Evolutionary conservation across 2,797 vertebrate species (phyloP).

Genomic region (Acanthornis magna): DNA sequence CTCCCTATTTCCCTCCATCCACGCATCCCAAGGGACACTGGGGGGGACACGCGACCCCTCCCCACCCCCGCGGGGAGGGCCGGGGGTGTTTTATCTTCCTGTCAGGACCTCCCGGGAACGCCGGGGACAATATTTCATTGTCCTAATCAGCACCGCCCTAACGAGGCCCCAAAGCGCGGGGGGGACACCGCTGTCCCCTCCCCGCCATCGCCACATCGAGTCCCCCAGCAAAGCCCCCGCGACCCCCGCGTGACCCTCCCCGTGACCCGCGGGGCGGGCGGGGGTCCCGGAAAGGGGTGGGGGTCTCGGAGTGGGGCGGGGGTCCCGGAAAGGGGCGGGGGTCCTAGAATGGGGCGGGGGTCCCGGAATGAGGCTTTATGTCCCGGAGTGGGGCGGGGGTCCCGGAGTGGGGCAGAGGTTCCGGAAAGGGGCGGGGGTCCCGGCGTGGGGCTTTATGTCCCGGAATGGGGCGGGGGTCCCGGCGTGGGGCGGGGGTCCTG

Average conservation of each 20-base stretch:
- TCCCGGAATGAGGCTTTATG: too few relatives aligned
- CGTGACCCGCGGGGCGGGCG: background rate
- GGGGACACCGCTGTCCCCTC: background rate
- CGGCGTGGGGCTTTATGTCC: too few relatives aligned
- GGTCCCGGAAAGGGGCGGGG: too few relatives aligned
- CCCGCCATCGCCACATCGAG: conserved; percentile 23
- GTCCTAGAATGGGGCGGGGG: too few relatives aligned
- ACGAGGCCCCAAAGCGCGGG: background rate
- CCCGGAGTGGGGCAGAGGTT: too few relatives aligned
- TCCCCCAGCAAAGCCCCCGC: conserved; percentile 49
- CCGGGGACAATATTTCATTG: background rate
- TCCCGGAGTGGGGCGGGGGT: too few relatives aligned
- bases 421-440: too few relatives aligned
- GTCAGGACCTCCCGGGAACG: background rate
- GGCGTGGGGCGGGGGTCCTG: too few relatives aligned
- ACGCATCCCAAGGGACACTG: background rate
- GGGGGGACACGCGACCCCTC: background rate
- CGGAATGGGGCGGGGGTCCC: too few relatives aligned
- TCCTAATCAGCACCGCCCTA: background rate
- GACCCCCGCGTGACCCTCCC: conserved; percentile 15
- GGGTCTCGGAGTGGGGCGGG: too few relatives aligned
- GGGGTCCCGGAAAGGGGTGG: background rate
- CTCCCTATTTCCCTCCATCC: too few relatives aligned
- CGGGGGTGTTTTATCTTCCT: background rate
- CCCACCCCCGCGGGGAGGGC: background rate